Evolutionary conservation across 2,888 invertebrate species (phyloP).

Genomic region (Thumatha senex): DNA sequence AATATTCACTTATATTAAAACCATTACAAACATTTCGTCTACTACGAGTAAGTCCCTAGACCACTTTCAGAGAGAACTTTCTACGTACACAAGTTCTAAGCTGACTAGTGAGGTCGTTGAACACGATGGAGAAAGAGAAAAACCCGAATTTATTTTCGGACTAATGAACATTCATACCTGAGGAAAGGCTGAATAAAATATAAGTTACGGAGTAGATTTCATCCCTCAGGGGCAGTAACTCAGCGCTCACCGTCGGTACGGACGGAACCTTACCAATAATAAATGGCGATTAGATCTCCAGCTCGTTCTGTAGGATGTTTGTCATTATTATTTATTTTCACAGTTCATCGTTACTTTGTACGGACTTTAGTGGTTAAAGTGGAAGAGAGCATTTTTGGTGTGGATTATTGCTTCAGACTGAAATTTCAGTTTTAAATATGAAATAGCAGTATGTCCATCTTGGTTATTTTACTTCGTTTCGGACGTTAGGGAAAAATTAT

Average conservation of each 20-base stretch:
- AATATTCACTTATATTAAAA: too few relatives aligned
- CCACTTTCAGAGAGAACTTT: not conserved
- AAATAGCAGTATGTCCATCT: too few relatives aligned
- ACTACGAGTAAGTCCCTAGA: not conserved
- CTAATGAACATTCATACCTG: slow-evolving; percentile 77
- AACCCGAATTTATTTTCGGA: slow-evolving; percentile 59
- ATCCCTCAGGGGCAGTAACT: slow-evolving; percentile 65
- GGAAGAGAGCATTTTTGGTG: slow-evolving; percentile 9
- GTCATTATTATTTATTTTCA: slow-evolving; percentile 50
- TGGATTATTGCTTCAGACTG: slow-evolving; percentile 5
- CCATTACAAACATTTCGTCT: not conserved
- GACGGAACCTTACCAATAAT: slow-evolving; percentile 54
- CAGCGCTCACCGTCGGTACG: slow-evolving; percentile 57
- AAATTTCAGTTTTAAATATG: not conserved
- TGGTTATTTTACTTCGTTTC: too few relatives aligned
- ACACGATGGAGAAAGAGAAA: slow-evolving; percentile 51
- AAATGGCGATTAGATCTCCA: slow-evolving; percentile 56
- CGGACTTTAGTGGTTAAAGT: slow-evolving; percentile 19
- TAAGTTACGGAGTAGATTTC: slow-evolving; percentile 65
- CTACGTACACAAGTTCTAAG: slow-evolving; percentile 7
- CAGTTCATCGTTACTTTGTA: slow-evolving; percentile 34
- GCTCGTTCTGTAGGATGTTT: slow-evolving; percentile 47
- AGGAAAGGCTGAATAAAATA: slow-evolving; percentile 76
- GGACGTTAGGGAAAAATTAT: too few relatives aligned
- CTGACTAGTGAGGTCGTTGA: slow-evolving; percentile 51